Conservation (phyloP, 2,797 vertebrate species). For the Cuculus canorus region DNA sequence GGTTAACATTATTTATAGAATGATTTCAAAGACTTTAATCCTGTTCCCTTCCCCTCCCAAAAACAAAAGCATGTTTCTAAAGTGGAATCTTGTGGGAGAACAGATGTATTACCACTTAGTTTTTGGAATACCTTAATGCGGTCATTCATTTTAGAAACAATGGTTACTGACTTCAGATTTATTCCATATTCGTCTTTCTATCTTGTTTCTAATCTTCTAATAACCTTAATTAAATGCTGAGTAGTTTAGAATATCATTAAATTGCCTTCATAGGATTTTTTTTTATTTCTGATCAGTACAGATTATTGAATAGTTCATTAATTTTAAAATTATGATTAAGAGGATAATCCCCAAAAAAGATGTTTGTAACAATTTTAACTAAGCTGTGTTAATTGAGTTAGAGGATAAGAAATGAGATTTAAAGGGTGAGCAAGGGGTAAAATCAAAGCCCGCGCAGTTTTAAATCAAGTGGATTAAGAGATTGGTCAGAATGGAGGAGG, state of each 20-base stretch:
- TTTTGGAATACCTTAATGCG: conserved; percentile 17
- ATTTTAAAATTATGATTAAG: conserved; percentile 62
- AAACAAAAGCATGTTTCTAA: background rate
- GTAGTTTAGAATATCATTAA: conserved; percentile 59
- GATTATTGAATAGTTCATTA: conserved; percentile 55
- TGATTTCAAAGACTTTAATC: background rate
- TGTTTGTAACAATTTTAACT: conserved; percentile 53
- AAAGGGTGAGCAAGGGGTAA: conserved; percentile 20
- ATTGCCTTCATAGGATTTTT: conserved; percentile 46
- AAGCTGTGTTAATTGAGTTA: conserved; percentile 48
- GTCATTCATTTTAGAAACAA: conserved; percentile 52
- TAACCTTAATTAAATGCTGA: conserved; percentile 55
- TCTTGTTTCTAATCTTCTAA: conserved; percentile 54
- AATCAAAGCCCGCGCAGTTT: conserved; percentile 15
- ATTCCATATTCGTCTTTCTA: conserved; percentile 40
- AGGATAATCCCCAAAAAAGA: conserved; percentile 47
- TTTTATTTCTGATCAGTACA: conserved; percentile 30
- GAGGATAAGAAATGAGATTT: conserved; percentile 59
- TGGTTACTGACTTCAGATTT: conserved; percentile 30
- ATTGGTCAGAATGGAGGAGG: background rate
- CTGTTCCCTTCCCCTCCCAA: background rate
- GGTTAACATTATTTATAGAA: conserved; percentile 8
- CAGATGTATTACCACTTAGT: background rate
- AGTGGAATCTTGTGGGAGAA: background rate
- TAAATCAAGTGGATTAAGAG: conserved; percentile 12